These are phyloP conservation scores for Pipistrellus pipistrellus DNA, from an alignment of 2,797 vertebrate genomes.

Conservation along the genomic window DNA sequence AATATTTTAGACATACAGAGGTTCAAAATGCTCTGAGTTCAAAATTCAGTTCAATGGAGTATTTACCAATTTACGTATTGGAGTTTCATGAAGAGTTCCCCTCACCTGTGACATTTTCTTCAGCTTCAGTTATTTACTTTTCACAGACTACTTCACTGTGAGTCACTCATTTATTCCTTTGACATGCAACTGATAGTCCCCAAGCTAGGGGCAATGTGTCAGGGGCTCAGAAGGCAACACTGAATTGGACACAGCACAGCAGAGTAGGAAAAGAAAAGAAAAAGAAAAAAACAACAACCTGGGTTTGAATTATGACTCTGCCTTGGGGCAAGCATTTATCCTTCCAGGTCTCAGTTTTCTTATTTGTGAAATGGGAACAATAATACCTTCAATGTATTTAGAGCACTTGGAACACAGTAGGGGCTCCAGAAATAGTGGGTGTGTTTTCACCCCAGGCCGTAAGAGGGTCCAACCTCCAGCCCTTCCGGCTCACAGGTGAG, in stretches of 20 bases:
- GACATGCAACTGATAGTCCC: not conserved
- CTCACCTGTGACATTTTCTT: not conserved
- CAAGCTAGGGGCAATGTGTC: not conserved
- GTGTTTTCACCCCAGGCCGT: not conserved
- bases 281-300: not conserved
- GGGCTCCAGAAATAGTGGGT: not conserved
- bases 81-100: not conserved
- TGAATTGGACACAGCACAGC: not conserved
- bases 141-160: not conserved
- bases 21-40: not conserved
- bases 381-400: not conserved
- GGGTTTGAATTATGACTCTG: not conserved
- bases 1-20: not conserved
- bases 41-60: not conserved
- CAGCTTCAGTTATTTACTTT: not conserved
- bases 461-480: not conserved
- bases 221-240: not conserved
- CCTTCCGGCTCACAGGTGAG: not conserved
- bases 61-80: too few relatives aligned
- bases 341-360: not conserved
- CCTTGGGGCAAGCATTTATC: not conserved
- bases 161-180: not conserved
- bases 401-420: not conserved
- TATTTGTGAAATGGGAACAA: conserved; percentile 19
- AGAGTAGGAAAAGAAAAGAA: not conserved